Evolutionary conservation across 2,113 vertebrate genomes (phyloP).

Genomic region (Ovis aries): DNA sequence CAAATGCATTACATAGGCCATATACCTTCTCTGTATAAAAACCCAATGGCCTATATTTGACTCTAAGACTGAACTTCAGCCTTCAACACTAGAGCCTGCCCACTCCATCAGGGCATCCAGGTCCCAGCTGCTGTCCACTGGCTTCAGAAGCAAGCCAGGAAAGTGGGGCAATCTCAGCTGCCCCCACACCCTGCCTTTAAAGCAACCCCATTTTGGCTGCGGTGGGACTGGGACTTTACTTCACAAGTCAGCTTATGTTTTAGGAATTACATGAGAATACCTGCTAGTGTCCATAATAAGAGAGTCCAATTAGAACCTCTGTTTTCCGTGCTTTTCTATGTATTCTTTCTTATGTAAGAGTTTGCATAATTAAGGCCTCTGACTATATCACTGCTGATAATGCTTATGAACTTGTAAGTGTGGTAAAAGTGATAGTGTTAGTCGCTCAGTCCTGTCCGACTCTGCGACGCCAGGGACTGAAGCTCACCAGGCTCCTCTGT

Average conservation of each 20-base stretch:
- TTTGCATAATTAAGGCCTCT: background rate
- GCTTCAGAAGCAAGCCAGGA: background rate
- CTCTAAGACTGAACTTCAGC: background rate
- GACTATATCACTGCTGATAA: background rate
- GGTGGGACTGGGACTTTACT: background rate
- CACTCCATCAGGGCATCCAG: accelerated
- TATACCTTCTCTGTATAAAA: background rate
- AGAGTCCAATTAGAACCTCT: background rate
- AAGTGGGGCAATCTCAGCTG: background rate
- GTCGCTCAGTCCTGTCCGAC: background rate
- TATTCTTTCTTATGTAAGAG: background rate
- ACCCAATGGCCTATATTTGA: accelerated
- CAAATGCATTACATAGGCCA: background rate
- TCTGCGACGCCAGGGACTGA: background rate
- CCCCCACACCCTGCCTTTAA: too few species aligned
- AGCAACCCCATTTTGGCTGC: too few species aligned
- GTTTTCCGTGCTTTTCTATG: background rate
- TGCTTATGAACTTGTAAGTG: background rate
- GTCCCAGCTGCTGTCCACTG: background rate
- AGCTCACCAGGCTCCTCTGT: background rate
- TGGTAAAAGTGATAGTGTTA: background rate
- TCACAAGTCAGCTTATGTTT: background rate
- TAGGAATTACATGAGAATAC: background rate
- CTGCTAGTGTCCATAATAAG: background rate
- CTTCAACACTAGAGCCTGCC: too few species aligned